Percentiles rank a stretch among this genome's conserved stretches.
Conservation (phyloP, 2,888 invertebrate genomes). For the Heteromurus nitidus region DNA sequence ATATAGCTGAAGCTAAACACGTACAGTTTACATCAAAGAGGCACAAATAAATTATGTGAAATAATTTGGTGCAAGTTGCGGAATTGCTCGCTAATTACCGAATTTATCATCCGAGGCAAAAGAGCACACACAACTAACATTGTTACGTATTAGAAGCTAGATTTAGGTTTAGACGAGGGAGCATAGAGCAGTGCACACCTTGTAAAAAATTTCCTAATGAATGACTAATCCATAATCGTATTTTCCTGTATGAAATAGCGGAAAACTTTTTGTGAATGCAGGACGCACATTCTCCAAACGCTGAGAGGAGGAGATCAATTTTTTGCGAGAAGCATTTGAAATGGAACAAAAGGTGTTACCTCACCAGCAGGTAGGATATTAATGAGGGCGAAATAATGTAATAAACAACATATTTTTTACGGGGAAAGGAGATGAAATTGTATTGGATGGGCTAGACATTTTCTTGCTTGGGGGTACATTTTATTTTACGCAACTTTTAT, state of each 20-base stretch:
- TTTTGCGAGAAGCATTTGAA: no score
- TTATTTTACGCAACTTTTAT: no score
- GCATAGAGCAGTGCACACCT: no score
- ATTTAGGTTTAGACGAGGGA: no score
- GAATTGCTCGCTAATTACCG: constrained; percentile 58
- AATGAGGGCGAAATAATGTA: not conserved
- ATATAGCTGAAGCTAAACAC: no score
- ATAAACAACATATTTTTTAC: constrained; percentile 17
- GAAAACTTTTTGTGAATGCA: not conserved
- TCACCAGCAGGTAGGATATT: constrained; percentile 4
- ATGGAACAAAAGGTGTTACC: not conserved
- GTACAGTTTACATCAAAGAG: no score
- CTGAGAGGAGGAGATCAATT: not conserved
- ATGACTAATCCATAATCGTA: no score
- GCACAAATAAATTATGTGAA: constrained; percentile 43
- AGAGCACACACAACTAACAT: constrained; percentile 15
- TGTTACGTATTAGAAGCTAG: no score
- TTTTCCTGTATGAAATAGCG: not conserved
- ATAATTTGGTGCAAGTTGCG: constrained; percentile 57
- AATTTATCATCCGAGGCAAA: not conserved
- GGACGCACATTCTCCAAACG: not conserved
- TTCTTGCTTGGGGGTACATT: no score
- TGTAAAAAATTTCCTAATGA: no score
- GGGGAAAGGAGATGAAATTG: constrained; percentile 2
- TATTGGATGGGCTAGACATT: no score